Conservation (phyloP, 1,140 invertebrate species). For the Pissodes strobi region DNA sequence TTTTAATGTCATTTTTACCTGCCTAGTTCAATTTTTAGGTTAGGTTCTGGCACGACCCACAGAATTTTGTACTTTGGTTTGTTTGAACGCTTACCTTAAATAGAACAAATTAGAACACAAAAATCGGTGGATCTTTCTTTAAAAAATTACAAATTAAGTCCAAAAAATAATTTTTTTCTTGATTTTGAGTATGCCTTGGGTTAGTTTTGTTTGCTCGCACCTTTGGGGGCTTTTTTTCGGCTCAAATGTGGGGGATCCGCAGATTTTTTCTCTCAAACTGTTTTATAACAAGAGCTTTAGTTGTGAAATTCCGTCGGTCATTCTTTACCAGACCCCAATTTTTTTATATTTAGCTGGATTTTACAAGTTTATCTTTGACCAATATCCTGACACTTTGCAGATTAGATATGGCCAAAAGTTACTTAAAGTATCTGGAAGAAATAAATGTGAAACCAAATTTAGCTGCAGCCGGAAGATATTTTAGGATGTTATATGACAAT, state of each 20-base stretch:
- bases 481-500: constrained; percentile 59
- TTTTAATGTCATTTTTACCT: background rate
- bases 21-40: constrained; percentile 41
- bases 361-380: constrained; percentile 39
- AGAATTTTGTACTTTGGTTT: constrained; percentile 57
- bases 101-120: too few species aligned
- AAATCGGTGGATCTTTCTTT: too few species aligned
- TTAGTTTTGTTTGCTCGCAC: too few species aligned
- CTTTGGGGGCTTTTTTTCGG: too few species aligned
- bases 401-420: constrained; percentile 60
- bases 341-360: background rate
- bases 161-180: too few species aligned
- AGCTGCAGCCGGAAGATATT: constrained; percentile 60
- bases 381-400: constrained; percentile 58
- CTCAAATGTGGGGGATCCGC: too few species aligned
- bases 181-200: too few species aligned
- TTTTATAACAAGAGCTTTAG: too few species aligned
- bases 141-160: too few species aligned
- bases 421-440: constrained; percentile 61
- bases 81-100: too few species aligned
- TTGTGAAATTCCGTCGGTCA: background rate
- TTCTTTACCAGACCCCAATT: background rate
- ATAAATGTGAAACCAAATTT: constrained; percentile 59
- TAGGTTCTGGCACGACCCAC: too few species aligned
- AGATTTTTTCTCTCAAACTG: too few species aligned